These are phyloP conservation scores for Burhinus bistriatus DNA, from an alignment of 2,113 vertebrate genomes.

Conservation along the genomic window DNA sequence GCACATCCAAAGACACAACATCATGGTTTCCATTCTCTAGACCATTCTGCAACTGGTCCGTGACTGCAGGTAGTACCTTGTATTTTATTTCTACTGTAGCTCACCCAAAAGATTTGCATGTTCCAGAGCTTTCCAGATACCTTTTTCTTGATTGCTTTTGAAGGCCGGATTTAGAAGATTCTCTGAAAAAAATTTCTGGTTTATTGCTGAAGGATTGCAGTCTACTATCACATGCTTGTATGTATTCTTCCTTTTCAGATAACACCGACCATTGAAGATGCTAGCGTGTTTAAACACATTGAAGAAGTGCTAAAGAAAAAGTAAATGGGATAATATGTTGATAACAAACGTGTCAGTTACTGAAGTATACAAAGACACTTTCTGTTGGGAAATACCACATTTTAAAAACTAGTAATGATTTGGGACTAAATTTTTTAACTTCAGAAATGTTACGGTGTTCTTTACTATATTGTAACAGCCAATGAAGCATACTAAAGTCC, in stretches of 20 bases:
- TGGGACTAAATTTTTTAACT: neutral
- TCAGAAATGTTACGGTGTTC: neutral
- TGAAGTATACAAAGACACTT: neutral
- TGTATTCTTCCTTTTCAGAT: slow-evolving; percentile 76
- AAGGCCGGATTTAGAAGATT: neutral
- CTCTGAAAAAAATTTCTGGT: neutral
- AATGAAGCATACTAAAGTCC: neutral
- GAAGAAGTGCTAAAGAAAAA: slow-evolving; percentile 77
- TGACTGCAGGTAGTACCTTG: neutral
- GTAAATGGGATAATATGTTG: neutral
- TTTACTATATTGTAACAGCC: neutral
- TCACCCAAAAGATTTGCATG: neutral
- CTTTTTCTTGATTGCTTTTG: neutral
- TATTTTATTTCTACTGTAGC: neutral
- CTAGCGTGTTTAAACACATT: slow-evolving; percentile 84
- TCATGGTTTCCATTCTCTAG: neutral
- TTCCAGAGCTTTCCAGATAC: neutral
- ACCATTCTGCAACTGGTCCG: neutral
- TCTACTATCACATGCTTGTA: neutral
- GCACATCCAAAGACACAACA: neutral
- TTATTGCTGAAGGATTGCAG: neutral
- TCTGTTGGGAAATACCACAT: neutral
- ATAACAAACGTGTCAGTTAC: neutral
- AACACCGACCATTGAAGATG: slow-evolving; percentile 91
- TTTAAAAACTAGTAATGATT: neutral